These are phyloP conservation scores for Dasyurus viverrinus DNA, from an alignment of 2,113 vertebrate genomes.

Conservation along the genomic window DNA sequence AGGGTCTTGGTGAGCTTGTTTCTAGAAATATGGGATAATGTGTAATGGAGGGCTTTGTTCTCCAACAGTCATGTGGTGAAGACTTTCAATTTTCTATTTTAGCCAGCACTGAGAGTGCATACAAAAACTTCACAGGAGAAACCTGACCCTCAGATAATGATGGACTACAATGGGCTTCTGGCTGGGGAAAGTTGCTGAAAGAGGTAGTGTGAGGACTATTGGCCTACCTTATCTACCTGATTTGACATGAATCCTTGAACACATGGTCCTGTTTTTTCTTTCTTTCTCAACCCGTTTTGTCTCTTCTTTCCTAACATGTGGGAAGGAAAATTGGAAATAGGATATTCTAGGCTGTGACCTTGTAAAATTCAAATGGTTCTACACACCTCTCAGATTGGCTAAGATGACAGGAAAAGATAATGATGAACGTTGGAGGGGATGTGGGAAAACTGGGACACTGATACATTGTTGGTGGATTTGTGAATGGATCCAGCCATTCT, in stretches of 20 bases:
- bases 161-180: not conserved
- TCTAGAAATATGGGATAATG: not conserved
- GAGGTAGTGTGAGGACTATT: not conserved
- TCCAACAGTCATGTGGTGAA: not conserved
- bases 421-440: too few relatives aligned
- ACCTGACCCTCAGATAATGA: not conserved
- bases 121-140: not conserved
- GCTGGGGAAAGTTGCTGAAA: not conserved
- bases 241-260: not conserved
- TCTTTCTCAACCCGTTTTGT: not conserved
- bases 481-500: too few relatives aligned
- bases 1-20: not conserved
- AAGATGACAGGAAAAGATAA: too few relatives aligned
- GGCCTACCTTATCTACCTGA: not conserved
- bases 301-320: not conserved
- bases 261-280: not conserved
- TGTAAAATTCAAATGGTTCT: not conserved
- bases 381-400: too few relatives aligned
- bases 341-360: not conserved
- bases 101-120: not conserved
- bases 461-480: too few relatives aligned
- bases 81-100: not conserved
- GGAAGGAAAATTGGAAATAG: not conserved
- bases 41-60: not conserved
- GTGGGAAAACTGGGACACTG: too few relatives aligned